Evolutionary conservation across 2,797 vertebrate species (phyloP), one percentile per base, ranked within the genome.

Genomic region (Typhlichthys eigenmanni): DNA sequence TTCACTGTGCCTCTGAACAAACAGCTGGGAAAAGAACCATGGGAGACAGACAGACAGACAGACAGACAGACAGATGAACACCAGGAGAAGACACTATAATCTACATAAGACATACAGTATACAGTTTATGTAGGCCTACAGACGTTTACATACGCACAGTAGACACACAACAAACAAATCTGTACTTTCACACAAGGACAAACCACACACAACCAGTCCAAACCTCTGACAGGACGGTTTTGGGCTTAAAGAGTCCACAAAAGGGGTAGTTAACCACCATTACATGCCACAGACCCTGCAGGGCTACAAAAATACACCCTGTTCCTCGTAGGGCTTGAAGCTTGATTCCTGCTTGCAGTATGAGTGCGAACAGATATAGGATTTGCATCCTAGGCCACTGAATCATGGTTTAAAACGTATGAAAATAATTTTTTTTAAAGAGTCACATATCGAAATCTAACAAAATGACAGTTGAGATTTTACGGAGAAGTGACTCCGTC

Each of bases 1-100:
- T 62, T 93, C 93, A 54, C 94, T 94, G 88, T 94, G 94, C 93
- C 95, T 93, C 93, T 94, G 94, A 89, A 96, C 91, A 81, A 92
- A 95, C 88, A 92, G 94, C 94, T 95, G 93, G 68, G 78, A 84
- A 85, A 80, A 79, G 68, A 19, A 59, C 43, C 55, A 45, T 65
- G n/a, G 47, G 57, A 84, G 86, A 72, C 82, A 82, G 24, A 24
- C 24, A 24, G 24, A 38, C 7, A 38, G 5, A 34, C 7, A 5
- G 32, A 34, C 5, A 7, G 34, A 34, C 5, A 38, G 34, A 24
- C 34, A 1, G 8, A 38, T 38, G 34, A 38, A 38, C 6, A 38
- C 6, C 8, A 38, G 34, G 34, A 38, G 8, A 38, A 38, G 34
- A 38, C 34, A 38, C 6, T 38, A 38, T 38, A 38, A 38, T 38